Base-by-base conservation (phyloP, 2,113 vertebrate genomes). In the Pionites leucogaster region DNA sequence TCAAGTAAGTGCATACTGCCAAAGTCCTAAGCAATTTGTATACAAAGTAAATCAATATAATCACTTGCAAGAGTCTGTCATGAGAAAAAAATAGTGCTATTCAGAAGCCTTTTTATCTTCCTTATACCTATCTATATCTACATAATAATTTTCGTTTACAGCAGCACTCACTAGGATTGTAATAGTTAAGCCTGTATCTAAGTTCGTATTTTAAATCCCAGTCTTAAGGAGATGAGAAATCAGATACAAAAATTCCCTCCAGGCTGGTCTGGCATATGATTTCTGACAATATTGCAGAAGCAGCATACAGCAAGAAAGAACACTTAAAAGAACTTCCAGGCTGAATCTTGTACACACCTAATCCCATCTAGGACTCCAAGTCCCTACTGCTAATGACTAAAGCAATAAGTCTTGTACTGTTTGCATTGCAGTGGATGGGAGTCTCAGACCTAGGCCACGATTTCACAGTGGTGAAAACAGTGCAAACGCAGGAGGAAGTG, bases 11-110 rank as follows among this genome's bases (percentile, higher is more conserved):
- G 83, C 41, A 41, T 64, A 79, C 44, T 80, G 46, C 88, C 85
- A 86, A 97, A 97, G 74, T 92, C 87, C 85, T 79, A 29, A 83
- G 65, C 88, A 95, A 96, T 97, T 72, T 96, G 87, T 96, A 96
- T 97, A 71, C 91, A 96, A 93, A 92, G 94, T 95, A 94, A 97
- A 97, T 97, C 95, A 96, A 96, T 95, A 92, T 59, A 96, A 86
- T 96, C 93, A 91, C 87, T 95, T 62, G 67, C 82, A 97, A 96
- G 75, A 94, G 77, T 94, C 95, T 96, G 87, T 44, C 94, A 95
- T 94, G 92, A 92, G 95, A 91, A 91, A 95, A 86, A 92, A 74
- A 67, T 78, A 95, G 47, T 65, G 90, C 29, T 89, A 49, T 39
- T 93, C 49, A 79, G 35, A 93, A 82, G 49, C 17, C 17, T 87